Conservation (phyloP, 2,797 vertebrate genomes). For the Chromobotia macracanthus region DNA sequence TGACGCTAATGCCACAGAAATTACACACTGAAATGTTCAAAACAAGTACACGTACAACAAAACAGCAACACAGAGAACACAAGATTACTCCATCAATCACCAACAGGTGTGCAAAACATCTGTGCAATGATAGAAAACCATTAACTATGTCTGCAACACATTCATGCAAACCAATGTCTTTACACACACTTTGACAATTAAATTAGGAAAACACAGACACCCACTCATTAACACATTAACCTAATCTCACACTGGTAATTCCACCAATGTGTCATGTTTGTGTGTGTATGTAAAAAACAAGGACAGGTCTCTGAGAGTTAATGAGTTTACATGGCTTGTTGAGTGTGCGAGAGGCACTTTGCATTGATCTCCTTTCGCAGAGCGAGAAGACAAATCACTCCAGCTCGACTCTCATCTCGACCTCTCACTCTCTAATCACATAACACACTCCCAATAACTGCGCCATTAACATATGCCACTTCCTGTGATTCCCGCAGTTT, state of each 20-base stretch:
- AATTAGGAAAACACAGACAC: conserved; percentile 46
- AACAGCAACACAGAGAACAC: conserved; percentile 18
- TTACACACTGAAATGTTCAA: conserved; percentile 46
- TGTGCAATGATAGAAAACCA: conserved; percentile 69
- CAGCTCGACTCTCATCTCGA: conserved; percentile 65
- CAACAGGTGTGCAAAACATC: background rate
- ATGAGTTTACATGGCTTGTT: conserved; percentile 79
- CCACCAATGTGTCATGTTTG: conserved; percentile 7
- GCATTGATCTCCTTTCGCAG: conserved; percentile 77
- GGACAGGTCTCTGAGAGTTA: conserved; percentile 61
- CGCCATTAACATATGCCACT: conserved; percentile 78
- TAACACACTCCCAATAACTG: conserved; percentile 78
- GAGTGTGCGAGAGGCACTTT: conserved; percentile 76
- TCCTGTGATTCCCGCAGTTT: conserved; percentile 58
- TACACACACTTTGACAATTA: conserved; percentile 41
- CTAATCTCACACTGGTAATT: conserved; percentile 46
- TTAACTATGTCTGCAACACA: conserved; percentile 37
- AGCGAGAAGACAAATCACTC: conserved; percentile 55
- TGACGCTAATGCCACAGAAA: background rate
- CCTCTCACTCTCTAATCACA: conserved; percentile 75
- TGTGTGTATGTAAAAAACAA: conserved; percentile 70
- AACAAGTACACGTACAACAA: conserved; percentile 11
- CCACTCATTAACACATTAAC: conserved; percentile 63
- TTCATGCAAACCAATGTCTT: conserved; percentile 2
- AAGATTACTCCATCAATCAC: no score